phyloP scores from a whole-genome alignment of 2,113 vertebrate species.

The Platysteira castanea region DNA sequence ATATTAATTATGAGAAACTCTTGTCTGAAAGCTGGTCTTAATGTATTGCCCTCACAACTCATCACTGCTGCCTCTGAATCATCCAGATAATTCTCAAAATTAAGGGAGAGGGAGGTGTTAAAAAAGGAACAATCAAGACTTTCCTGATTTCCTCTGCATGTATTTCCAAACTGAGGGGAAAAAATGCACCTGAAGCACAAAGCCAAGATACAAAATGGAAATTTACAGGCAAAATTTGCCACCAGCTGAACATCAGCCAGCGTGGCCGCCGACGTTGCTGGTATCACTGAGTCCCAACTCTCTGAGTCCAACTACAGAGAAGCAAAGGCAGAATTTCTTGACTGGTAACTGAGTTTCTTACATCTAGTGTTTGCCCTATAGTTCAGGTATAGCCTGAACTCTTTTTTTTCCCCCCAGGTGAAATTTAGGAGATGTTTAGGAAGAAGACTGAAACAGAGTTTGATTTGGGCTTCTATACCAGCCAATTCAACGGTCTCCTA shows the following conservation, averaged over 20 bases:
- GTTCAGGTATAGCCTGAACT: background rate
- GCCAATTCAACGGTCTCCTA: background rate
- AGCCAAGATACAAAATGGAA: background rate
- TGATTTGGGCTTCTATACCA: background rate
- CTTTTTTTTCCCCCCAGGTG: no score
- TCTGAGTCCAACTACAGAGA: background rate
- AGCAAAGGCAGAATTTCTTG: background rate
- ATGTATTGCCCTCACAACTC: slow-evolving; percentile 37
- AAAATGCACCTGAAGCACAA: background rate
- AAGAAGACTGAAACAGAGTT: background rate
- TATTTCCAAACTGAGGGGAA: background rate
- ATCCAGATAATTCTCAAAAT: slow-evolving; percentile 33
- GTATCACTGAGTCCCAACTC: background rate
- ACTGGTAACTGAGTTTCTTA: background rate
- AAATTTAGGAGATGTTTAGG: background rate
- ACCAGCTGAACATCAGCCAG: background rate
- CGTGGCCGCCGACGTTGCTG: fast-evolving
- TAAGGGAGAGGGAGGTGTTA: background rate
- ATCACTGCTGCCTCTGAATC: slow-evolving; percentile 43
- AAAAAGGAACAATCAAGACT: slow-evolving; percentile 22
- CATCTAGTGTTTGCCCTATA: background rate
- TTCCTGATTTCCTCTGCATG: background rate
- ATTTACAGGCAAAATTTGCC: background rate
- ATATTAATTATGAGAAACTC: slow-evolving; percentile 55
- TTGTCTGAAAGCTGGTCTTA: slow-evolving; percentile 42